Evolutionary conservation across 2,797 vertebrate species (phyloP).

Genomic region (Pipistrellus pipistrellus): DNA sequence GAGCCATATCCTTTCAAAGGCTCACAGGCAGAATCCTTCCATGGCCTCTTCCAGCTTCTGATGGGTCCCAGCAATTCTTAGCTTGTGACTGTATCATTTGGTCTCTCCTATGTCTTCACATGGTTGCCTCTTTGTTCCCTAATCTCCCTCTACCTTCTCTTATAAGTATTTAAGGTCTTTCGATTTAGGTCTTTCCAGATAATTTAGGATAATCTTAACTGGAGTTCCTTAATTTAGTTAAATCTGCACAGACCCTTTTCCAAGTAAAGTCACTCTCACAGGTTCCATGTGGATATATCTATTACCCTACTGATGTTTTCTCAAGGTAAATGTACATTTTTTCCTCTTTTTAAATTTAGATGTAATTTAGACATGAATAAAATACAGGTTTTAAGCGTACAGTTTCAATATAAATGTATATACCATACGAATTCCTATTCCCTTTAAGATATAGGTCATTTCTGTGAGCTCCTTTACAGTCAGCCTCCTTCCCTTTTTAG

Average conservation of each 20-base stretch:
- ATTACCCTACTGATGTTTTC: not conserved
- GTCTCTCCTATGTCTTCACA: too few relatives aligned
- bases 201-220: not conserved
- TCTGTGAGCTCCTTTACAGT: not conserved
- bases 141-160: not conserved
- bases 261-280: not conserved
- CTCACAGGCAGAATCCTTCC: not conserved
- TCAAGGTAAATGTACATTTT: not conserved
- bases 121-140: not conserved
- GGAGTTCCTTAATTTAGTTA: not conserved
- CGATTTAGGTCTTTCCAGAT: not conserved
- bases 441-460: not conserved
- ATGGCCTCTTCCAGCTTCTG: not conserved
- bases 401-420: not conserved
- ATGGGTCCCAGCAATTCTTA: not conserved
- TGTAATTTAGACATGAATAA: not conserved
- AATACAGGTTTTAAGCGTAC: not conserved
- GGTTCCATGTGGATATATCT: fast-evolving
- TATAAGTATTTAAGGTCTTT: not conserved
- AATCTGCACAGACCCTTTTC: not conserved
- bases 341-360: not conserved
- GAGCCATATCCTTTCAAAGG: fast-evolving
- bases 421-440: not conserved
- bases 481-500: not conserved
- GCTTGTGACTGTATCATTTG: not conserved